These are phyloP conservation scores for Belonocnema kinseyi DNA, from an alignment of 1,140 invertebrate genomes.

Conservation along the genomic window DNA sequence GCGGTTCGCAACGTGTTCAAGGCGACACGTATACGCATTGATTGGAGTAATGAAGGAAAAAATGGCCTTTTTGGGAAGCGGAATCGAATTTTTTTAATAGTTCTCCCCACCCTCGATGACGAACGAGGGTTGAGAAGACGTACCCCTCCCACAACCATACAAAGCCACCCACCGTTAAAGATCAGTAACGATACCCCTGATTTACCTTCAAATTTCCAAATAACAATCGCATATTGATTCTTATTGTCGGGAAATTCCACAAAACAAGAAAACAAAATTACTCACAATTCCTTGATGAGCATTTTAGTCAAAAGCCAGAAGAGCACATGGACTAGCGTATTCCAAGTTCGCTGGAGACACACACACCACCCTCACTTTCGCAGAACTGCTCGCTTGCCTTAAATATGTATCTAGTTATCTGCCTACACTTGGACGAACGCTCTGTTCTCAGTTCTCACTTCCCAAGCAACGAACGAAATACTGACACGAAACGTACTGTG, in stretches of 20 bases:
- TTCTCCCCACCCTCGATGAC: slow-evolving; percentile 13
- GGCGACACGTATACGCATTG: slow-evolving; percentile 26
- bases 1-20: slow-evolving; percentile 5
- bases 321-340: slow-evolving; percentile 60
- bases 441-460: slow-evolving; percentile 43
- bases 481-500: slow-evolving; percentile 29
- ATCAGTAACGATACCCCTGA: slow-evolving; percentile 54
- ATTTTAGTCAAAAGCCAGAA: slow-evolving; percentile 62
- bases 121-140: slow-evolving; percentile 51
- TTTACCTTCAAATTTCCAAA: slow-evolving; percentile 49
- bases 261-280: slow-evolving; percentile 36
- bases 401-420: slow-evolving; percentile 38
- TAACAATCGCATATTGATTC: slow-evolving; percentile 36
- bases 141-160: slow-evolving; percentile 39
- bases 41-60: background rate
- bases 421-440: slow-evolving; percentile 41
- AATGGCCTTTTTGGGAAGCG: slow-evolving; percentile 13
- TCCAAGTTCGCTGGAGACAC: slow-evolving; percentile 45
- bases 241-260: background rate
- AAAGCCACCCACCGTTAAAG: slow-evolving; percentile 54
- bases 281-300: slow-evolving; percentile 75
- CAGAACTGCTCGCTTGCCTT: slow-evolving; percentile 52
- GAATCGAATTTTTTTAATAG: slow-evolving; percentile 38
- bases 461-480: slow-evolving; percentile 51
- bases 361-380: slow-evolving; percentile 51